Evolutionary conservation across 2,113 vertebrate genomes (phyloP).

Genomic region (Pheucticus melanocephalus): DNA sequence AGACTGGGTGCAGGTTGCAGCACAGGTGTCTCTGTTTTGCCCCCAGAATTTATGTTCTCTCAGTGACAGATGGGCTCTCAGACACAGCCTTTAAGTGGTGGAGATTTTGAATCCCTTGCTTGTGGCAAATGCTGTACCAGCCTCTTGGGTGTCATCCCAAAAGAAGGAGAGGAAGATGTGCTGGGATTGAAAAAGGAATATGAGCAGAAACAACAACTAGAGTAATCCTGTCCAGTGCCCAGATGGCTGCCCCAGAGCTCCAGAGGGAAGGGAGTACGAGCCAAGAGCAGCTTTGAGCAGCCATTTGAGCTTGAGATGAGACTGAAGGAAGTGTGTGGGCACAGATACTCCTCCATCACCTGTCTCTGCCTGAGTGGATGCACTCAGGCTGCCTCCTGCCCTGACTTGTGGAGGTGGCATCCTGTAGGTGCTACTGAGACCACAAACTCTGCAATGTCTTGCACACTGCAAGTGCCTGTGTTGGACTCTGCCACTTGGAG

Average conservation of each 20-base stretch:
- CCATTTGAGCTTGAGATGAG: background rate
- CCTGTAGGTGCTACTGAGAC: background rate
- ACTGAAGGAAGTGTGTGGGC: background rate
- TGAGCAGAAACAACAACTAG: rapidly evolving
- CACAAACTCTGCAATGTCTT: rapidly evolving
- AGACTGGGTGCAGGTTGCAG: background rate
- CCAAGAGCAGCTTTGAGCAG: background rate
- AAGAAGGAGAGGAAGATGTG: background rate
- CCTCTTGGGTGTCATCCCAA: rapidly evolving
- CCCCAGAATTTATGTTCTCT: background rate
- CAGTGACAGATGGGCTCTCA: background rate
- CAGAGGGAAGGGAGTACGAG: background rate
- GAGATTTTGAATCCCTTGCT: background rate
- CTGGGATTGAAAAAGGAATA: background rate
- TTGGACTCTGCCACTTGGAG: background rate
- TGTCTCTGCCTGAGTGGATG: background rate
- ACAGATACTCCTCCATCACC: rapidly evolving
- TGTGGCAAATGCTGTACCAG: background rate
- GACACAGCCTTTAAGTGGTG: background rate
- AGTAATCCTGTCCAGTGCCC: background rate
- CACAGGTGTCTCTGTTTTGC: background rate
- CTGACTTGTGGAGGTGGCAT: background rate
- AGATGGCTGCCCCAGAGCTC: background rate
- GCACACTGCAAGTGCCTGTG: rapidly evolving
- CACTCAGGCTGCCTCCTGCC: background rate